Evolutionary conservation across 2,113 vertebrate species (phyloP).

Genomic region (Prinia subflava): DNA sequence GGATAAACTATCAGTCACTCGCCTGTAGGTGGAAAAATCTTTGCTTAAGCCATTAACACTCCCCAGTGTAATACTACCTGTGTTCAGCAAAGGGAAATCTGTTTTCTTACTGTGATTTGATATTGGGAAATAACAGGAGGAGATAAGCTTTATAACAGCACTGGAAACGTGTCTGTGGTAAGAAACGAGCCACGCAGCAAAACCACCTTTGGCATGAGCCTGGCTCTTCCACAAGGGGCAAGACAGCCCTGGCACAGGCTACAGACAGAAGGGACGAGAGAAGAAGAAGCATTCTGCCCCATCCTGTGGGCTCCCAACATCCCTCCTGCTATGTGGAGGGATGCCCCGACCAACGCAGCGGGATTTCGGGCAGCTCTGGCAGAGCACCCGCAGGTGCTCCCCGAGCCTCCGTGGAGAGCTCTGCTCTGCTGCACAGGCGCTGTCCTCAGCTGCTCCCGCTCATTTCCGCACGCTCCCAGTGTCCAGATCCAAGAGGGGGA

Average conservation of each 20-base stretch:
- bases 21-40: conserved; percentile 74
- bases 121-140: conserved; percentile 70
- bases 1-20: conserved; percentile 76
- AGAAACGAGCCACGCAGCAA: conserved; percentile 28
- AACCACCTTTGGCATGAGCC: background rate
- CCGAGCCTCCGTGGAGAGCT: rapidly evolving
- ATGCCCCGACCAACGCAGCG: background rate
- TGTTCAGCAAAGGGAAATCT: conserved; percentile 67
- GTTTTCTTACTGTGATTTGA: conserved; percentile 72
- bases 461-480: background rate
- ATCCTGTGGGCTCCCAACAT: background rate
- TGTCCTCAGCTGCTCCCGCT: conserved; percentile 53
- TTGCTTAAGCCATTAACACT: conserved; percentile 76
- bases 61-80: conserved; percentile 72
- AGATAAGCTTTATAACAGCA: conserved; percentile 74
- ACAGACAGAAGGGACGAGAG: background rate
- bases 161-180: conserved; percentile 29
- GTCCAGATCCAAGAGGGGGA: conserved; percentile 40
- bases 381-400: background rate
- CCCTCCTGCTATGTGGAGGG: background rate
- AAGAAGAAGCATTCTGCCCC: background rate
- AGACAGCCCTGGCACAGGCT: background rate
- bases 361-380: rapidly evolving
- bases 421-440: background rate
- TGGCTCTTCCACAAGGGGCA: background rate